A percentile compares a stretch with the other conserved stretches of the same genome.
Evolutionary conservation across 2,113 vertebrate genomes (phyloP).

Genomic region (Dinomys branickii): DNA sequence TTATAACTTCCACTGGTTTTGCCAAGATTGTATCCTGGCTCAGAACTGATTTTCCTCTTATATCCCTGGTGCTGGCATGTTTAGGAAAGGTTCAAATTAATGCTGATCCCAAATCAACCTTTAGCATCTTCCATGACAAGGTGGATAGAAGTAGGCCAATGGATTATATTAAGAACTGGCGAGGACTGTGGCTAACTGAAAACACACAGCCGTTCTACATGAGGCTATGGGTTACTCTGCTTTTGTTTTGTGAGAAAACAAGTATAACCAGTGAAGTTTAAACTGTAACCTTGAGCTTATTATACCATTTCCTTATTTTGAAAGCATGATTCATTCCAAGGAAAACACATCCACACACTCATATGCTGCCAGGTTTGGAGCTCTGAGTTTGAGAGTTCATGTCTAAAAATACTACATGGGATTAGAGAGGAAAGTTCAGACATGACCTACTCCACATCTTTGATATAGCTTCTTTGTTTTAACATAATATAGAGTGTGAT

Average conservation of each 20-base stretch:
- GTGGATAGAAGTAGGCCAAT: neutral
- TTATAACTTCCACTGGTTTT: neutral
- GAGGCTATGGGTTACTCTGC: neutral
- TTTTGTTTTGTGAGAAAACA: neutral
- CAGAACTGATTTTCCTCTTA: neutral
- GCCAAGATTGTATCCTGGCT: neutral
- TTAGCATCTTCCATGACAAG: neutral
- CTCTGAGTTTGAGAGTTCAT: slow-evolving; percentile 21
- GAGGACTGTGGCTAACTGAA: neutral
- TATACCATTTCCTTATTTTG: neutral
- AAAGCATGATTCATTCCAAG: neutral
- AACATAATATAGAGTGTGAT: neutral
- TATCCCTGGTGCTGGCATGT: neutral
- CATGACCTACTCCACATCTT: neutral
- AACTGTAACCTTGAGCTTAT: neutral
- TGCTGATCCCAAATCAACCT: neutral
- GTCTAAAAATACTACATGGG: neutral
- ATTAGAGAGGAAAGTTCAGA: neutral
- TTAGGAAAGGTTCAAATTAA: slow-evolving; percentile 24
- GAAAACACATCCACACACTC: neutral
- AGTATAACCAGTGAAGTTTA: neutral
- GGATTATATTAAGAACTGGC: neutral
- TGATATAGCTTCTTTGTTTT: neutral
- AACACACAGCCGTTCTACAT: neutral
- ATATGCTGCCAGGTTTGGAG: neutral